These are phyloP conservation scores for Chironex yamaguchii DNA, from an alignment of 30 jellyfish, hydroid and myxozoan species.

Conservation along the genomic window DNA sequence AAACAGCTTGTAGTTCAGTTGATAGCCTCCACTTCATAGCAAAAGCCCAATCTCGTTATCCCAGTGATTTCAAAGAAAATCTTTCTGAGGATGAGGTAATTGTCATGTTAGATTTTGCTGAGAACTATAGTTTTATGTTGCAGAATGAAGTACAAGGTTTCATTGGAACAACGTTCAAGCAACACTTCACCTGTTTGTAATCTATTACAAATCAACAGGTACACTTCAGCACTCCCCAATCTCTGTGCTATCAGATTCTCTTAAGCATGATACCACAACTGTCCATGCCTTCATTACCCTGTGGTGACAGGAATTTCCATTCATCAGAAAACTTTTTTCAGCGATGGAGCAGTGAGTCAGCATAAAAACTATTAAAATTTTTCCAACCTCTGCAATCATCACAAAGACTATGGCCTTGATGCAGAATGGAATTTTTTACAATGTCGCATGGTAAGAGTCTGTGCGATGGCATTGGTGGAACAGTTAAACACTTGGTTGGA, in stretches of 20 bases:
- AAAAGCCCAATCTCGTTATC: conserved; percentile 58
- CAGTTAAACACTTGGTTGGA: conserved; percentile 53
- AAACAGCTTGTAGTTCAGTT: too few species aligned
- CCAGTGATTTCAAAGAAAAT: conserved; percentile 54
- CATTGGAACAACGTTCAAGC: conserved; percentile 44
- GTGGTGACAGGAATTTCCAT: too few species aligned
- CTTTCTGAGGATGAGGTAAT: too few species aligned
- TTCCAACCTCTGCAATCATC: conserved; percentile 39
- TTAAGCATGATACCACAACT: conserved; percentile 70
- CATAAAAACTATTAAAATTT: conserved; percentile 14
- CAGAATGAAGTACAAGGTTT: conserved; percentile 46
- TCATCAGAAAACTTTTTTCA: too few species aligned
- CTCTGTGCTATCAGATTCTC: conserved; percentile 63
- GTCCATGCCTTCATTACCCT: too few species aligned
- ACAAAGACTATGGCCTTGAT: conserved; percentile 25
- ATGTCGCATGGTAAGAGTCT: conserved; percentile 67
- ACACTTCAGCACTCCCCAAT: conserved; percentile 29
- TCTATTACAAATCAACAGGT: conserved; percentile 18
- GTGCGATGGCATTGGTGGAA: conserved; percentile 51
- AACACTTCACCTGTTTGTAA: conserved; percentile 30
- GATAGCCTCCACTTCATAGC: too few species aligned
- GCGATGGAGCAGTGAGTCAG: conserved; percentile 52
- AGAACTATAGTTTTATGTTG: conserved; percentile 23
- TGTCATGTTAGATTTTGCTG: conserved; percentile 68
- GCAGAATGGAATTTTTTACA: conserved; percentile 71